phyloP scores from a whole-genome alignment of 2,888 invertebrate genomes.

The Melolontha melolontha region DNA sequence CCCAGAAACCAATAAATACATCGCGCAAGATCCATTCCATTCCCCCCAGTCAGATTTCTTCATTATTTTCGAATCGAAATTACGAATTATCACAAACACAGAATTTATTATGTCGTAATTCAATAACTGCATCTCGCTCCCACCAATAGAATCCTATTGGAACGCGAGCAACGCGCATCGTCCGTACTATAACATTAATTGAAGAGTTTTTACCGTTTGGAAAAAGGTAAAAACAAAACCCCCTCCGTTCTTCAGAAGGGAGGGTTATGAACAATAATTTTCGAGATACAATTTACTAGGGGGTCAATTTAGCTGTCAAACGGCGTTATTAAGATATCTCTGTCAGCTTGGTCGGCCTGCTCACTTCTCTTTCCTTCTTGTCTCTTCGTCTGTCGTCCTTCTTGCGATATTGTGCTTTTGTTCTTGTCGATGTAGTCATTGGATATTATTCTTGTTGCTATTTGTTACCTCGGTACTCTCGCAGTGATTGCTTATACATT shows the following conservation, averaged over 20 bases:
- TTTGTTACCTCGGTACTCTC: too few species aligned
- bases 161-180: conserved; percentile 4
- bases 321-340: conserved; percentile 50
- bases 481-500: too few species aligned
- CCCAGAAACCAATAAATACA: conserved; percentile 32
- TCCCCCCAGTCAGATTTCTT: conserved; percentile 20
- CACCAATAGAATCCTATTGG: background rate
- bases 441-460: background rate
- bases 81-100: conserved; percentile 44
- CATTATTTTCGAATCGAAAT: conserved; percentile 39
- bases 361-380: background rate
- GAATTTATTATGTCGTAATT: conserved; percentile 45
- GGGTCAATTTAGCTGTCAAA: conserved; percentile 49
- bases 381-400: background rate
- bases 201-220: conserved; percentile 37
- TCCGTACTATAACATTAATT: conserved; percentile 30
- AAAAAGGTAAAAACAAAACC: conserved; percentile 12
- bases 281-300: conserved; percentile 40
- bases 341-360: conserved; percentile 36
- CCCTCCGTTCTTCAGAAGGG: conserved; percentile 15
- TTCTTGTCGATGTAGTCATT: too few species aligned
- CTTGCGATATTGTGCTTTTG: too few species aligned
- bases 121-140: conserved; percentile 27
- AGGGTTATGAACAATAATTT: conserved; percentile 39
- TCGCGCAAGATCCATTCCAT: background rate